Base-by-base conservation (phyloP, 2,797 vertebrate genomes). In the Yasuhikotakia modesta region DNA sequence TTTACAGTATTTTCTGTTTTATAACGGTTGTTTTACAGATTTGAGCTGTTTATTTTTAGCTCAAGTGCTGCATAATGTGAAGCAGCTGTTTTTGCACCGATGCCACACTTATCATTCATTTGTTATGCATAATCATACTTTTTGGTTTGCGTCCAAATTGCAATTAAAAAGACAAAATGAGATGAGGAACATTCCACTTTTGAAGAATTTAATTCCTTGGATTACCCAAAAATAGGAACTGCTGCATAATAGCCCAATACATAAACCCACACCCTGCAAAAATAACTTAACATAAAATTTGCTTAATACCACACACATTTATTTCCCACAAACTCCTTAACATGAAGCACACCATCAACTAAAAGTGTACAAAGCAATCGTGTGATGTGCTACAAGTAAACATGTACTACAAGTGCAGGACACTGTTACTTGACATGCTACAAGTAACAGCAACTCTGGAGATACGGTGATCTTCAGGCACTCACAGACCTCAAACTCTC, bases 351-450 rank as follows among this genome's bases (percentile, higher is more conserved):
- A 61, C 48, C 1, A 53, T 64, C 45, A 52, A 27, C n/a, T 73
- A 63, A 6, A 50, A 63, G 27, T 21, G 14, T 10, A 63, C 50
- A 10, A 50, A 63, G 45, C 27, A 35, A 73, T 64, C 46, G n/a
- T 21, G n/a, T 21, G 27, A 50, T 63, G 58, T 73, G 45, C 8
- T 17, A 74, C n/a, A n/a, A n/a, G n/a, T n/a, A n/a, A n/a, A n/a
- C n/a, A n/a, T n/a, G n/a, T n/a, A n/a, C n/a, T n/a, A n/a, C n/a
- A n/a, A n/a, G n/a, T n/a, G n/a, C n/a, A n/a, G n/a, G n/a, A n/a
- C n/a, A n/a, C n/a, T n/a, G n/a, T n/a, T n/a, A n/a, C n/a, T n/a
- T n/a, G n/a, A n/a, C n/a, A n/a, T n/a, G n/a, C n/a, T n/a, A 64
- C 27, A 64, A 64, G 35, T 30, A 21, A 22, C 24, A 32, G 46